phyloP scores from a whole-genome alignment of 2,113 vertebrate genomes.

The Drymodes brunneopygia region DNA sequence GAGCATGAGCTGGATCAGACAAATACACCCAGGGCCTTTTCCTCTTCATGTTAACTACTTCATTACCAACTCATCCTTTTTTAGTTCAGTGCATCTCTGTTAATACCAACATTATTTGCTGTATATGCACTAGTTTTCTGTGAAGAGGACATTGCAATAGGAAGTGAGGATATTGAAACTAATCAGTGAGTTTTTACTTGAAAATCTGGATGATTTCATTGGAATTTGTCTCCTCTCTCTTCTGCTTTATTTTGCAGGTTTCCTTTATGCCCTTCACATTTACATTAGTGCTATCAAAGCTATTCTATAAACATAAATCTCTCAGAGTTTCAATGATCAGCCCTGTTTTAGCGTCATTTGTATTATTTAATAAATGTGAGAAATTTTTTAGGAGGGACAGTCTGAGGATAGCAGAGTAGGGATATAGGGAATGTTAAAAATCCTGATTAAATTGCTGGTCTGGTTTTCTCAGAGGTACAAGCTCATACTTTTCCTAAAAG shows the following conservation, averaged over 20 bases:
- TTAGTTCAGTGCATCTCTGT: background rate
- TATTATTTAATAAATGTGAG: background rate
- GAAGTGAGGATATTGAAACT: background rate
- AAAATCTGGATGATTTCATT: background rate
- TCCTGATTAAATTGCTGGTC: background rate
- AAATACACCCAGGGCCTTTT: background rate
- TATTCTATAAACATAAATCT: background rate
- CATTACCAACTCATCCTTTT: background rate
- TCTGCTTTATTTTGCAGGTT: background rate
- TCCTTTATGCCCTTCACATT: background rate
- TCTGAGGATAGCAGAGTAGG: background rate
- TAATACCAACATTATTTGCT: background rate
- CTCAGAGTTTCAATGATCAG: background rate
- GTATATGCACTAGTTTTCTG: background rate
- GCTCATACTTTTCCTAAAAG: background rate
- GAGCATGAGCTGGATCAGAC: background rate
- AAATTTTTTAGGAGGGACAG: background rate
- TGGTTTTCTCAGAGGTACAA: background rate
- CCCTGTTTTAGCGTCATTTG: background rate
- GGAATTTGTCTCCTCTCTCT: background rate
- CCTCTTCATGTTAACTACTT: background rate
- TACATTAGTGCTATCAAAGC: background rate
- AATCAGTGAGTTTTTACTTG: background rate
- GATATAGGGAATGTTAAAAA: background rate
- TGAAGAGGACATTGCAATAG: background rate